A percentile compares a stretch with the other conserved stretches of the same genome.
phyloP scores from a whole-genome alignment of 2,888 invertebrate genomes.

The Lasioglossum lativentre region DNA sequence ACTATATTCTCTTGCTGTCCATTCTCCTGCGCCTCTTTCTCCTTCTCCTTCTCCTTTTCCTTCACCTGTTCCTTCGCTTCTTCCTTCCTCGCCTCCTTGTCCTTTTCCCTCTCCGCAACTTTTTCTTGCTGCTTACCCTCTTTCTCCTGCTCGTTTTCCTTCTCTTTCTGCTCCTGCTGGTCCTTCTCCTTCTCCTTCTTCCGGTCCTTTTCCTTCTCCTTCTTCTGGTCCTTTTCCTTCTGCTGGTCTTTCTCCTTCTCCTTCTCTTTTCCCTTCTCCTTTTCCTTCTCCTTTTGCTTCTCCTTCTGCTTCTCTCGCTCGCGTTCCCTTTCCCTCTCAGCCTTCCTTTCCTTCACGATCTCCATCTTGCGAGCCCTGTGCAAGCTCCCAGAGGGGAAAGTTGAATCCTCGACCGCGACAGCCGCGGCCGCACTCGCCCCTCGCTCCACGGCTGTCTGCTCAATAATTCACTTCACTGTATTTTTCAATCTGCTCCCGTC shows the following conservation, averaged over 20 bases:
- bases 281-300: conserved; percentile 55
- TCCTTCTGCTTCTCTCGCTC: conserved; percentile 62
- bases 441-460: conserved; percentile 79
- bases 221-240: conserved; percentile 47
- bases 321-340: conserved; percentile 74
- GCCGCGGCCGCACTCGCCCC: conserved; percentile 80
- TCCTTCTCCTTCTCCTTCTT: conserved; percentile 64
- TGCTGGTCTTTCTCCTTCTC: conserved; percentile 19
- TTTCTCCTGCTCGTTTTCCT: conserved; percentile 46
- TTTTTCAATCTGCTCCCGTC: conserved; percentile 51
- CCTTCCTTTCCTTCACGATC: conserved; percentile 75
- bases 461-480: conserved; percentile 73
- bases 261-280: conserved; percentile 42
- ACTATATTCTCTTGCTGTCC: conserved; percentile 58
- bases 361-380: conserved; percentile 78
- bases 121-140: conserved; percentile 51
- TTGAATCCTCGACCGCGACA: conserved; percentile 79
- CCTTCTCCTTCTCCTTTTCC: not conserved
- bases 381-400: conserved; percentile 79
- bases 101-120: conserved; percentile 39
- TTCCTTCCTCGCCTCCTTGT: conserved; percentile 61
- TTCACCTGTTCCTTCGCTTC: conserved; percentile 45
- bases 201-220: conserved; percentile 69
- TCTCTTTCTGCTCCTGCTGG: conserved; percentile 56
- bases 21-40: conserved; percentile 43